Percentiles rank a stretch among this genome's conserved stretches.
phyloP scores from a whole-genome alignment of 2,113 vertebrate species.

The Sorex fumeus region DNA sequence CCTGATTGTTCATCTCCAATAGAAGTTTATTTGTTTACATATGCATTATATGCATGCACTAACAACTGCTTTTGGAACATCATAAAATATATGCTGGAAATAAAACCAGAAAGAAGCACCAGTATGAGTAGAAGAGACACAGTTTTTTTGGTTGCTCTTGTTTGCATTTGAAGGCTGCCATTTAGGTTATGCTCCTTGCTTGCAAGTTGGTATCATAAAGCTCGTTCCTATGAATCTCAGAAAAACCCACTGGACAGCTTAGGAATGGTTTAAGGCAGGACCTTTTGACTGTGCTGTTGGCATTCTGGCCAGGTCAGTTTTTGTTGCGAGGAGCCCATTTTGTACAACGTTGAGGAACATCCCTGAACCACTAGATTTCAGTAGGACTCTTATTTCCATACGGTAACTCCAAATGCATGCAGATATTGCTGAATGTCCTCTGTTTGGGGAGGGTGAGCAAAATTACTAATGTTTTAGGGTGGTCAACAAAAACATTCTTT shows the following conservation, averaged over 20 bases:
- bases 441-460: background rate
- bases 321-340: background rate
- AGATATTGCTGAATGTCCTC: background rate
- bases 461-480: background rate
- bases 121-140: background rate
- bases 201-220: background rate
- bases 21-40: background rate
- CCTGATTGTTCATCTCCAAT: background rate
- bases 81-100: background rate
- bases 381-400: background rate
- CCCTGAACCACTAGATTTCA: background rate
- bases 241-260: background rate
- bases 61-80: background rate
- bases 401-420: conserved; percentile 8
- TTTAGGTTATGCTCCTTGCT: background rate
- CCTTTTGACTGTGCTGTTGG: background rate
- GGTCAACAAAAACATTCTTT: background rate
- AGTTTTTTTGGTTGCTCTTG: too few relatives aligned
- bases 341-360: background rate
- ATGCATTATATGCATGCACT: background rate
- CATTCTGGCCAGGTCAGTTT: background rate
- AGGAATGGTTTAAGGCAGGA: background rate
- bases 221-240: background rate
- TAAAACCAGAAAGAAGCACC: background rate
- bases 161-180: background rate